Base-by-base conservation (phyloP, 2,113 vertebrate species). In the Butorides virescens region DNA sequence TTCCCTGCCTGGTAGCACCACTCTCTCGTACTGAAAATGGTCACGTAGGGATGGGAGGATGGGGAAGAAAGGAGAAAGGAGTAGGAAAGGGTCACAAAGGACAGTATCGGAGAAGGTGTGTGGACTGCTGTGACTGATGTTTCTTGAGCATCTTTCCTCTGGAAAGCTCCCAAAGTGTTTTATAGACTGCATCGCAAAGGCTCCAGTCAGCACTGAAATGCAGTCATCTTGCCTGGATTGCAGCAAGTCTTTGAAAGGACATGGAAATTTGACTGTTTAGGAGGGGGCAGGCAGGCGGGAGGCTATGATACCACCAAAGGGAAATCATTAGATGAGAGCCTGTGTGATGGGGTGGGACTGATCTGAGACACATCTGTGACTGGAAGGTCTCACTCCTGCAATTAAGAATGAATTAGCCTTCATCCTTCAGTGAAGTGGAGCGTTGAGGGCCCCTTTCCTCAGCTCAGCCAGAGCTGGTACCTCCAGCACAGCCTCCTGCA, bases 111-210 rank as follows among this genome's bases (percentile, higher is more conserved):
- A 36, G 52, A 94, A 94, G 46, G 53, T 87, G 50, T 46, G 71
- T 70, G 68, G 52, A 89, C 37, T 82, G 61, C 75, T 73, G 37
- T 74, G 46, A 91, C 29, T 84, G 87, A 94, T 72, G 53, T 81
- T 95, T 88, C 89, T 92, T 1, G 13, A 94, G 81, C 89, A 90
- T 79, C 71, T 95, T 92, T 58, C 18, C 53, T 75, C 89, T 96
- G 80, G 91, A 97, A 96, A 86, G 56, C 70, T 67, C 42, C 72
- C 83, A 94, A 92, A 95, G 19, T 81, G 70, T 92, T 97, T 97
- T 95, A 96, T 66, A 90, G 89, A 72, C 84, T 95, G 94, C 91
- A 94, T 59, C 0, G 23, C 82, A 88, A 92, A 80, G 75, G 56
- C 80, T 95, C 26, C 77, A 96, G 94, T 92, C 91, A 95, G 84